phyloP scores from a whole-genome alignment of 2,113 vertebrate species.

The Centropus unirufus region DNA sequence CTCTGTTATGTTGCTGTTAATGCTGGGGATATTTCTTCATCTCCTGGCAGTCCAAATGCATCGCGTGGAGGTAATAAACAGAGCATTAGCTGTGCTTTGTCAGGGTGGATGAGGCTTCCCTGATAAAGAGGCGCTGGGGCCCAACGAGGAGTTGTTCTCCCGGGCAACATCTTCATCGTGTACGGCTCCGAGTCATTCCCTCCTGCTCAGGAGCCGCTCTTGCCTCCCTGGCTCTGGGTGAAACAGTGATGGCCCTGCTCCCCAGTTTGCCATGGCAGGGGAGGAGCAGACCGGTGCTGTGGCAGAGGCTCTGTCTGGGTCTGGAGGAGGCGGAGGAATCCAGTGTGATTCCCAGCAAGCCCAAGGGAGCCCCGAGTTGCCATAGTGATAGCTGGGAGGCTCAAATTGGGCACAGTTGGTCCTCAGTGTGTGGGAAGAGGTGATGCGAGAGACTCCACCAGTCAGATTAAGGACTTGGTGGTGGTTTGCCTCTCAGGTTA shows the following conservation, averaged over 20 bases:
- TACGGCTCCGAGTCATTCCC: background rate
- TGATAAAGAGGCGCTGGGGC: background rate
- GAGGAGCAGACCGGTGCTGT: rapidly evolving
- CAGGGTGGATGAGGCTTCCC: conserved; percentile 29
- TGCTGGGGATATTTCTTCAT: conserved; percentile 63
- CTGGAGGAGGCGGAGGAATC: background rate
- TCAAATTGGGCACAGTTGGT: background rate
- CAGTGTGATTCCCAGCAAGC: background rate
- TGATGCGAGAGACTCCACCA: background rate
- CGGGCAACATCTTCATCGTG: background rate
- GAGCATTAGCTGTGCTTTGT: conserved; percentile 59
- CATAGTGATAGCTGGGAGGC: rapidly evolving
- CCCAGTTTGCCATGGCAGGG: rapidly evolving
- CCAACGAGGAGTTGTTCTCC: conserved; percentile 35
- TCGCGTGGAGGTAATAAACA: conserved; percentile 44
- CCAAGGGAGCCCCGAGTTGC: background rate
- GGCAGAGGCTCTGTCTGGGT: background rate
- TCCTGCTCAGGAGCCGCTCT: rapidly evolving
- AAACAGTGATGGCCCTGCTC: background rate
- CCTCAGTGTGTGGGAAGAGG: background rate
- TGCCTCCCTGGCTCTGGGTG: rapidly evolving
- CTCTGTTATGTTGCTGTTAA: conserved; percentile 46
- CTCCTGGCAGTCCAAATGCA: conserved; percentile 40
- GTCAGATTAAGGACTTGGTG: rapidly evolving
- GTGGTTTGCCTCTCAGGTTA: background rate